phyloP scores from a whole-genome alignment of 2,113 vertebrate species.

The Lepus europaeus region DNA sequence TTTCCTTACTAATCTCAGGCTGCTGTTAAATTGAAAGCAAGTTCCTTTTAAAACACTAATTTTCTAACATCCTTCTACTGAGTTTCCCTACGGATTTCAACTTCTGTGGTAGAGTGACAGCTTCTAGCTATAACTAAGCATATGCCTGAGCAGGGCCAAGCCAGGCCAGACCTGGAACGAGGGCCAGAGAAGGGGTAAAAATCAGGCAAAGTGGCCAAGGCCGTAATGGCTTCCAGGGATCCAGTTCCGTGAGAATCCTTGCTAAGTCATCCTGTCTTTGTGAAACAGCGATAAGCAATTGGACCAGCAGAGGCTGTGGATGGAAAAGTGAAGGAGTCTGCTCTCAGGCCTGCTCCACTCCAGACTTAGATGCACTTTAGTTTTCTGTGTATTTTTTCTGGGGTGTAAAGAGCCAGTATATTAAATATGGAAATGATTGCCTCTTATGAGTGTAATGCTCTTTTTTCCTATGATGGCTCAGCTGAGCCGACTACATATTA shows the following conservation, averaged over 20 bases:
- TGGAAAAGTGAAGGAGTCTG: not conserved
- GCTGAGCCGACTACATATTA: not conserved
- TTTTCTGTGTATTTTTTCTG: too few species aligned
- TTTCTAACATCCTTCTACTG: conserved; percentile 44
- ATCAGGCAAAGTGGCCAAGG: not conserved
- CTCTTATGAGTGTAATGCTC: not conserved
- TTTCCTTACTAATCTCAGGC: not conserved
- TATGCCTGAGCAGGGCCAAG: not conserved
- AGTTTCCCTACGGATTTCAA: conserved; percentile 8
- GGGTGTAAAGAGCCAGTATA: not conserved
- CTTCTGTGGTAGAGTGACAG: not conserved
- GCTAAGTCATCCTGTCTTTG: not conserved
- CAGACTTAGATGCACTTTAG: not conserved
- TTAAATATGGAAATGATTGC: conserved; percentile 27
- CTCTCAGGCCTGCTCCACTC: not conserved
- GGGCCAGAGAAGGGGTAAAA: not conserved
- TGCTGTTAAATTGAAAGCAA: conserved; percentile 38
- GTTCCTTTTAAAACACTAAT: conserved; percentile 28
- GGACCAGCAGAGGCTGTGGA: not conserved
- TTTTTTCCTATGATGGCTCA: not conserved
- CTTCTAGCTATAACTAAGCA: not conserved
- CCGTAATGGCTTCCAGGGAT: not conserved
- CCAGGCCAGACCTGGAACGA: not conserved
- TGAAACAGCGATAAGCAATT: not conserved
- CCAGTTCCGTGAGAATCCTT: not conserved